Percentiles rank a stretch among this genome's conserved stretches.
Conservation (phyloP, 2,888 invertebrate species). For the Leucophora obtusa region DNA sequence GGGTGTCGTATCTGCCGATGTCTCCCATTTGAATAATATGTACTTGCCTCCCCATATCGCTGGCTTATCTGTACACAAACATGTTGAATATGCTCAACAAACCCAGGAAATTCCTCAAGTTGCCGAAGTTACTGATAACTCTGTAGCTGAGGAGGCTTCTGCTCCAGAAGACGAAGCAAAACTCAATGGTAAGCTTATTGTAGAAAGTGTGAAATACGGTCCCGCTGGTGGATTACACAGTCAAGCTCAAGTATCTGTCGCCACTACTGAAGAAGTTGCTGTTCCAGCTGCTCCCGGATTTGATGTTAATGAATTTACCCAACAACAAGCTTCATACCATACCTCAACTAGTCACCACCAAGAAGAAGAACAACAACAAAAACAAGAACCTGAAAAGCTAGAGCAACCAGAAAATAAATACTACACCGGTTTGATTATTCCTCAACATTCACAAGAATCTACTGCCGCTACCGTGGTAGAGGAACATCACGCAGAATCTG, state of each 20-base stretch:
- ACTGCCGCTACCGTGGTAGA: not conserved
- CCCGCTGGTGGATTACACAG: not conserved
- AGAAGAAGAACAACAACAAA: not conserved
- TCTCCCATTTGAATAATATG: conserved; percentile 68
- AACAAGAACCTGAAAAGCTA: not conserved
- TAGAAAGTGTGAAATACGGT: not conserved
- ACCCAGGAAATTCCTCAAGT: conserved; percentile 36
- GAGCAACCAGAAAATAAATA: not conserved
- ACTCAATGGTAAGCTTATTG: not conserved
- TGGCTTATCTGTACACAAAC: conserved; percentile 11
- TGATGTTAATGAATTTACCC: conserved; percentile 5
- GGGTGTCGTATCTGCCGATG: conserved; percentile 70
- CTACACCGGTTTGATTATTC: conserved; percentile 2
- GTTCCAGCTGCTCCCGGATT: conserved; percentile 21
- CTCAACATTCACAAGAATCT: conserved; percentile 19
- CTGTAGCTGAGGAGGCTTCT: conserved; percentile 31
- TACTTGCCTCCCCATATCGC: conserved; percentile 62
- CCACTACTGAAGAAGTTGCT: not conserved
- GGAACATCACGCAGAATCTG: not conserved
- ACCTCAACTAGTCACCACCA: conserved; percentile 18
- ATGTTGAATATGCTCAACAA: conserved; percentile 29
- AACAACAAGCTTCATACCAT: conserved; percentile 25
- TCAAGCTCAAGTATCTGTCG: not conserved
- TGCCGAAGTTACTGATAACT: conserved; percentile 32
- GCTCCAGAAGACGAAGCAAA: not conserved